Percentiles rank a stretch among this genome's conserved stretches.
These are phyloP conservation scores for Benitochromis conjunctus DNA, from an alignment of 2,113 vertebrate genomes.

Conservation along the genomic window DNA sequence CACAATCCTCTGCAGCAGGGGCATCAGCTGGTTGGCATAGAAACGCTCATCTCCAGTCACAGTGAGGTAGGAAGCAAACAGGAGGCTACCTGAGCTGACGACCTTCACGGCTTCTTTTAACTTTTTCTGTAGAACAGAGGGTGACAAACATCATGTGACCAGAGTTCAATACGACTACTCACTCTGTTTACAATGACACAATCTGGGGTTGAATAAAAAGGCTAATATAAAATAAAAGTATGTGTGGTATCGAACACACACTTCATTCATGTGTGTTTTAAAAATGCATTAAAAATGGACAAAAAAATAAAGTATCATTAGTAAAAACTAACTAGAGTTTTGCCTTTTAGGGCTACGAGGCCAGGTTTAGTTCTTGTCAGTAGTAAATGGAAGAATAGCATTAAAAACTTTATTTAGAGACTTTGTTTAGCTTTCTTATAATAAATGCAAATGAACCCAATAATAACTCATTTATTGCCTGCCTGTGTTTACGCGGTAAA, in stretches of 20 bases:
- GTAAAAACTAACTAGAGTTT: neutral
- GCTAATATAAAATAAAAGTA: neutral
- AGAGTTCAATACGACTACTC: neutral
- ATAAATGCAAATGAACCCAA: neutral
- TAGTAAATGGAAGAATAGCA: neutral
- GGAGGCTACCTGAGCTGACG: conserved; percentile 75
- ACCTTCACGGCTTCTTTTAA: conserved; percentile 67
- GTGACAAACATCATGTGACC: neutral
- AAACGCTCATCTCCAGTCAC: conserved; percentile 81
- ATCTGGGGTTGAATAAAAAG: neutral
- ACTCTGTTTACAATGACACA: neutral
- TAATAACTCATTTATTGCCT: neutral
- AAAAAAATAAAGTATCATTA: neutral
- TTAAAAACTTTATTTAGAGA: neutral
- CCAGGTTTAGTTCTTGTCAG: neutral
- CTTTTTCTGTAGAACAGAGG: conserved; percentile 56
- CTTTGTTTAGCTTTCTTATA: neutral
- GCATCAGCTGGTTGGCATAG: conserved; percentile 84
- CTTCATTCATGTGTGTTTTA: neutral
- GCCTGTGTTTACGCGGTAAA: neutral
- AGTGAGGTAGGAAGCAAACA: conserved; percentile 81
- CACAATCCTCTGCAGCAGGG: conserved; percentile 76
- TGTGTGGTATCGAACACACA: neutral
- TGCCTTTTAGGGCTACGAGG: neutral
- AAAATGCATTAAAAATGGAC: neutral